Conservation (phyloP, 2,888 invertebrate species). For the Drosophila sordidapex region DNA sequence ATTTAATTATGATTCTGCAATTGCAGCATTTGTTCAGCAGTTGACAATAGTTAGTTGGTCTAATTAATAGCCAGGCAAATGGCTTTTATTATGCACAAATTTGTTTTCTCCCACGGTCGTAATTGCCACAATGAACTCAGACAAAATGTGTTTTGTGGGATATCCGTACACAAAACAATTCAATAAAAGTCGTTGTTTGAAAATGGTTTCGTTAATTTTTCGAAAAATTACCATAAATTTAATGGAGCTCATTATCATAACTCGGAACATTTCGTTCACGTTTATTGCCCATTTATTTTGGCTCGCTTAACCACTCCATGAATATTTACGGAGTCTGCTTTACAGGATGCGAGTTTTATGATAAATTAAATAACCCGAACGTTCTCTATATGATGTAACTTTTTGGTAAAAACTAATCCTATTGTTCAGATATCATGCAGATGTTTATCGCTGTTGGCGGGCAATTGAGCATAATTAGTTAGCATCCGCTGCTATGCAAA, state of each 20-base stretch:
- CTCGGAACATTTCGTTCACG: conserved; percentile 12
- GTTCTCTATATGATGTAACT: background rate
- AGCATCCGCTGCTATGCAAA: conserved; percentile 2
- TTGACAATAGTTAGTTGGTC: conserved; percentile 35
- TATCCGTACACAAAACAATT: conserved; percentile 28
- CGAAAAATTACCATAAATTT: conserved; percentile 46
- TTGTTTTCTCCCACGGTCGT: conserved; percentile 34
- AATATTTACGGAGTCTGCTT: background rate
- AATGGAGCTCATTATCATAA: conserved; percentile 22
- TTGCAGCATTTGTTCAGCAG: conserved; percentile 17
- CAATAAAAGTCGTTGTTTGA: conserved; percentile 28
- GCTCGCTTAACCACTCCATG: background rate
- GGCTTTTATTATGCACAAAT: conserved; percentile 57
- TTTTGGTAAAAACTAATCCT: no score
- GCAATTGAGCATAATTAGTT: conserved; percentile 43
- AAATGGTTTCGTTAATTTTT: conserved; percentile 33
- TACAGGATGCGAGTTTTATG: background rate
- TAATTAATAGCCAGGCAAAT: conserved; percentile 59
- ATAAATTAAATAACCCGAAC: background rate
- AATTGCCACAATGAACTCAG: conserved; percentile 29
- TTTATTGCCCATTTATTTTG: conserved; percentile 19
- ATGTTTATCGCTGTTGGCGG: conserved; percentile 1
- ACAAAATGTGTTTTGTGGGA: conserved; percentile 13
- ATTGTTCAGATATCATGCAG: background rate
- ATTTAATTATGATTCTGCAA: conserved; percentile 33